phyloP scores from a whole-genome alignment of 2,888 invertebrate species.

The Danaus chrysippus region DNA sequence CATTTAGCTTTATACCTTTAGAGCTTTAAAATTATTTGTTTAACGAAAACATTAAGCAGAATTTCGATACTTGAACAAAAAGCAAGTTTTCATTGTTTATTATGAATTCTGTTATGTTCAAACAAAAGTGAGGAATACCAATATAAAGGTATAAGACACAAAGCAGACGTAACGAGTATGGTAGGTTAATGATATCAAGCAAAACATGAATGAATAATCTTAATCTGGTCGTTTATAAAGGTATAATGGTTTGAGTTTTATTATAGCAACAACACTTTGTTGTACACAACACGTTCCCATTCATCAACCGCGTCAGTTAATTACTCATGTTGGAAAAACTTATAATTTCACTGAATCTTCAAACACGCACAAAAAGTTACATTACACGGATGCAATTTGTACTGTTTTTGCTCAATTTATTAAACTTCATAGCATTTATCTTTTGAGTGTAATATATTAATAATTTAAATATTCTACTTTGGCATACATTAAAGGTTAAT shows the following conservation, averaged over 20 bases:
- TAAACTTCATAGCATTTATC: too few relatives aligned
- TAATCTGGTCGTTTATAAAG: neutral
- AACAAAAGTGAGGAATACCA: conserved; percentile 25
- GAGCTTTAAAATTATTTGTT: neutral
- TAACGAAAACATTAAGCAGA: neutral
- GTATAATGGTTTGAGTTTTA: neutral
- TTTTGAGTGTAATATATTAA: too few relatives aligned
- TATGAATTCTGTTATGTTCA: conserved; percentile 12
- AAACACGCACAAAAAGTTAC: too few relatives aligned
- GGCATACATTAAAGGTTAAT: too few relatives aligned
- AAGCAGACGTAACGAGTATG: conserved; percentile 27
- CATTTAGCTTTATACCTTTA: neutral
- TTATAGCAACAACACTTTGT: neutral
- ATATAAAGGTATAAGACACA: conserved; percentile 26
- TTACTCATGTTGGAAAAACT: conserved; percentile 2
- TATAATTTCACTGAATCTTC: neutral
- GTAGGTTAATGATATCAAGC: conserved; percentile 23
- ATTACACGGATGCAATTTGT: too few relatives aligned
- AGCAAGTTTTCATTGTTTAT: conserved; percentile 11
- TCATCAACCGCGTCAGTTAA: conserved; percentile 22
- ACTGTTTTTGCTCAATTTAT: too few relatives aligned
- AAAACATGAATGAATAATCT: conserved; percentile 20
- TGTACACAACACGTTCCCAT: conserved; percentile 17
- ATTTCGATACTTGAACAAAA: neutral
- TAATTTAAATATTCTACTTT: too few relatives aligned